A percentile compares a stretch with the other conserved stretches of the same genome.
Conservation (phyloP, 2,797 vertebrate genomes). For the Amphiprion clarkii region DNA sequence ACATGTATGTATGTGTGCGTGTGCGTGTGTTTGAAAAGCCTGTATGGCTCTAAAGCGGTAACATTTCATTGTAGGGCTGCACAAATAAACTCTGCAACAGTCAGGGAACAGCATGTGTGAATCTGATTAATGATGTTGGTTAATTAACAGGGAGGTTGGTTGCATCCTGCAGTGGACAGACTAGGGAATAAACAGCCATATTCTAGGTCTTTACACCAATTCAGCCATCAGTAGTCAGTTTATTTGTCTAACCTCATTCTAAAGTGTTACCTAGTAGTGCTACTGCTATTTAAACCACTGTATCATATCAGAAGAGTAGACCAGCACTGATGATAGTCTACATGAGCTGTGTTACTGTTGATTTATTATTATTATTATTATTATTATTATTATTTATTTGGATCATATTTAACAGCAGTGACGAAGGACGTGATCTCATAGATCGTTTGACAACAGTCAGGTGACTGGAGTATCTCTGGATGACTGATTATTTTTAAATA, state of each 20-base stretch:
- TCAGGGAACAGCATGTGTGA: constrained; percentile 5
- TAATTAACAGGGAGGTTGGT: no score
- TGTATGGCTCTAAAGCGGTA: not conserved
- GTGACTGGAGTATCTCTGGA: constrained; percentile 15
- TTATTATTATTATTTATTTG: constrained; percentile 24
- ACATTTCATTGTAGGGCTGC: constrained; percentile 31
- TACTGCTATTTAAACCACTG: constrained; percentile 23
- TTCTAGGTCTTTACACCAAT: constrained; percentile 2
- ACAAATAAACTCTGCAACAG: constrained; percentile 5
- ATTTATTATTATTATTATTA: constrained; percentile 4
- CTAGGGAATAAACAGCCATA: constrained; percentile 47
- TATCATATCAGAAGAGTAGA: not conserved
- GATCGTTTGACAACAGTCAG: constrained; percentile 19
- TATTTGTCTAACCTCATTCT: constrained; percentile 27
- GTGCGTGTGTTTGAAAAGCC: constrained; percentile 2
- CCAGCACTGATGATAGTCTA: not conserved
- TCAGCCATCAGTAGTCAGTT: not conserved
- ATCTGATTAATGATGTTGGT: not conserved
- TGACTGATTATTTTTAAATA: constrained; percentile 26
- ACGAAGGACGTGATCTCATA: not conserved
- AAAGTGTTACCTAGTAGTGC: constrained; percentile 23
- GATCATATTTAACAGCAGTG: constrained; percentile 14
- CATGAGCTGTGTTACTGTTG: not conserved
- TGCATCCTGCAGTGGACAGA: not conserved
- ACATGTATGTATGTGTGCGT: no score